A percentile compares a stretch with the other conserved stretches of the same genome.
Conservation (phyloP, 2,797 vertebrate genomes). For the Naso thynnoides region DNA sequence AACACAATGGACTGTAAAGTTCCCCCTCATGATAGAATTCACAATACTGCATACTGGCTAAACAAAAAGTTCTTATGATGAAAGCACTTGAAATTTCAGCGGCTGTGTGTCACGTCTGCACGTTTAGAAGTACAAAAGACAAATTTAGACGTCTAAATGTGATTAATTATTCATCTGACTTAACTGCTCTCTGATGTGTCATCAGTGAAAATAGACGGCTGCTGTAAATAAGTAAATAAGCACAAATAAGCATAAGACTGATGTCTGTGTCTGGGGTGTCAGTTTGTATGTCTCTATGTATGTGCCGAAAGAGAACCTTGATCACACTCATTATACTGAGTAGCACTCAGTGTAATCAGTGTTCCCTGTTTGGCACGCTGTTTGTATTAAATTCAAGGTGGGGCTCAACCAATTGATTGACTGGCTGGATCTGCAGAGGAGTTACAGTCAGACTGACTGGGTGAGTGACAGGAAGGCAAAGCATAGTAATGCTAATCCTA, state of each 20-base stretch:
- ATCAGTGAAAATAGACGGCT: constrained; percentile 57
- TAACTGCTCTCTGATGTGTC: constrained; percentile 40
- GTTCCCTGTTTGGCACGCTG: constrained; percentile 55
- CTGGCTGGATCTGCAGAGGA: constrained; percentile 71
- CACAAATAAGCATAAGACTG: constrained; percentile 15
- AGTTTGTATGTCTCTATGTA: constrained; percentile 29
- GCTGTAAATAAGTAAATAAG: constrained; percentile 52
- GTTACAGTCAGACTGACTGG: constrained; percentile 63
- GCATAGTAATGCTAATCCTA: constrained; percentile 46
- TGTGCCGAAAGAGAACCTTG: constrained; percentile 49
- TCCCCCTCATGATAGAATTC: background rate
- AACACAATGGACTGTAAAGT: background rate
- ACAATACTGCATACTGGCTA: background rate
- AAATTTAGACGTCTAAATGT: constrained; percentile 35
- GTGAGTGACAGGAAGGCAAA: constrained; percentile 48
- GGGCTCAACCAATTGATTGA: constrained; percentile 72
- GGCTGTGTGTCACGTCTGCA: constrained; percentile 4
- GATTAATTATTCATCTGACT: constrained; percentile 58
- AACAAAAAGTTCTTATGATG: constrained; percentile 9
- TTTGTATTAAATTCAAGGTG: constrained; percentile 69
- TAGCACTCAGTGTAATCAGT: constrained; percentile 78
- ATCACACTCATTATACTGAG: constrained; percentile 76
- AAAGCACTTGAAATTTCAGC: constrained; percentile 5
- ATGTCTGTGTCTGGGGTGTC: constrained; percentile 21
- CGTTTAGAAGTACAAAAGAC: constrained; percentile 36